These are phyloP conservation scores for Diphyllodes magnificus DNA, from an alignment of 2,113 vertebrate species.

Conservation along the genomic window DNA sequence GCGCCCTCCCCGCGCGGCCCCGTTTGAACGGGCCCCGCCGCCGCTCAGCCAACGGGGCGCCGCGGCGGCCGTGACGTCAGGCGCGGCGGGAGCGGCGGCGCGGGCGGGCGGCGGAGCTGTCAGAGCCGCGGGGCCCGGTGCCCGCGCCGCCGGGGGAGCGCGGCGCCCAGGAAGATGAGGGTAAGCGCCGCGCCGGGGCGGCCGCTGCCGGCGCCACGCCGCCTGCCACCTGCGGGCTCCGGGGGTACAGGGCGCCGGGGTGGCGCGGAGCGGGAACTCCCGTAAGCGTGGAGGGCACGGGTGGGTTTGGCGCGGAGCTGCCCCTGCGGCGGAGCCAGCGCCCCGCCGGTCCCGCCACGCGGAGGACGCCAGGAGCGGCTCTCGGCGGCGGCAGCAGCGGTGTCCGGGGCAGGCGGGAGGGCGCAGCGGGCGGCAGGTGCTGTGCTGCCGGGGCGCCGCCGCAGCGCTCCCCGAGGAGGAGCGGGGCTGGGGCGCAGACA, in stretches of 20 bases:
- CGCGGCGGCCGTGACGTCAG: conserved; percentile 26
- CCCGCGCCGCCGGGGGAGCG: background rate
- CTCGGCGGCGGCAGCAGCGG: background rate
- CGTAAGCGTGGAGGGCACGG: background rate
- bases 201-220: too few relatives aligned
- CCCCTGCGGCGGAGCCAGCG: background rate
- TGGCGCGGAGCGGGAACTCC: background rate
- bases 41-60: conserved; percentile 17
- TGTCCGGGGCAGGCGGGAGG: too few relatives aligned
- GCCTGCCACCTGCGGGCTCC: too few relatives aligned
- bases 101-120: background rate
- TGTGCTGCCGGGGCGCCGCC: background rate
- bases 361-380: background rate
- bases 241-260: too few relatives aligned
- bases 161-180: conserved; percentile 41
- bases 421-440: background rate
- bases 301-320: background rate
- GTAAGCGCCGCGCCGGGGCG: background rate
- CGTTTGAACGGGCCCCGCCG: conserved; percentile 45
- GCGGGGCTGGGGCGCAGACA: background rate
- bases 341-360: background rate
- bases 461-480: background rate
- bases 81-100: background rate
- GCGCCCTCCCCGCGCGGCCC: background rate
- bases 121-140: background rate